Evolutionary conservation across 2,888 invertebrate genomes (phyloP).

Genomic region (Hydriomena furcata): DNA sequence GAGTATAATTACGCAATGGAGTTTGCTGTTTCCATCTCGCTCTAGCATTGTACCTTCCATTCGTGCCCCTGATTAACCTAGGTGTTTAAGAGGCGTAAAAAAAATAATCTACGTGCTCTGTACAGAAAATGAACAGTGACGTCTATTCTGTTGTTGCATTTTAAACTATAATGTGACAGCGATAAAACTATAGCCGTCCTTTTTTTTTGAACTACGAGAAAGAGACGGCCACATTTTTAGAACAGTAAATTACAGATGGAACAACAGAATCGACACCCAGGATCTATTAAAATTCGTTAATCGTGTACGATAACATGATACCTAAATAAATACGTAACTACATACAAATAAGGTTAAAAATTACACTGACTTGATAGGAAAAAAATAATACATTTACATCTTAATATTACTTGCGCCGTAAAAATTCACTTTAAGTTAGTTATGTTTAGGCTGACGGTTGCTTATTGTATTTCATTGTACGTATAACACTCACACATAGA

Average conservation of each 20-base stretch:
- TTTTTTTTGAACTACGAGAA: no score
- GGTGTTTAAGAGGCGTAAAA: constrained; percentile 44
- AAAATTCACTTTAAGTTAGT: constrained; percentile 13
- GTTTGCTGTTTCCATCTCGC: no score
- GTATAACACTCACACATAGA: constrained; percentile 14
- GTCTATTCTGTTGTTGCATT: no score
- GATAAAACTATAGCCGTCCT: no score
- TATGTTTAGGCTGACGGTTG: constrained; percentile 18
- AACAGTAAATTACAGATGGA: no score
- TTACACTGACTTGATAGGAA: constrained; percentile 30
- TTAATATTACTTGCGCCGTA: constrained; percentile 19
- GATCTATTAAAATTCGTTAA: constrained; percentile 12
- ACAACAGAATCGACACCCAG: constrained; percentile 32
- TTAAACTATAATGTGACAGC: no score
- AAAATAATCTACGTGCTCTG: constrained; percentile 59
- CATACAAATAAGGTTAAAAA: constrained; percentile 29
- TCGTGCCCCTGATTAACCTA: no score
- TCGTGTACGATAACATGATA: constrained; percentile 18
- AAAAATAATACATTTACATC: constrained; percentile 24
- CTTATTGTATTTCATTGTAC: constrained; percentile 6
- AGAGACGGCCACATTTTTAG: no score
- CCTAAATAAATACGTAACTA: constrained; percentile 30
- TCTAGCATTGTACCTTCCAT: no score
- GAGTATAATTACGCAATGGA: no score
- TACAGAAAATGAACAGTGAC: constrained; percentile 36